phyloP scores from a whole-genome alignment of 1,140 invertebrate genomes.

The Leptonema lineaticorne region DNA sequence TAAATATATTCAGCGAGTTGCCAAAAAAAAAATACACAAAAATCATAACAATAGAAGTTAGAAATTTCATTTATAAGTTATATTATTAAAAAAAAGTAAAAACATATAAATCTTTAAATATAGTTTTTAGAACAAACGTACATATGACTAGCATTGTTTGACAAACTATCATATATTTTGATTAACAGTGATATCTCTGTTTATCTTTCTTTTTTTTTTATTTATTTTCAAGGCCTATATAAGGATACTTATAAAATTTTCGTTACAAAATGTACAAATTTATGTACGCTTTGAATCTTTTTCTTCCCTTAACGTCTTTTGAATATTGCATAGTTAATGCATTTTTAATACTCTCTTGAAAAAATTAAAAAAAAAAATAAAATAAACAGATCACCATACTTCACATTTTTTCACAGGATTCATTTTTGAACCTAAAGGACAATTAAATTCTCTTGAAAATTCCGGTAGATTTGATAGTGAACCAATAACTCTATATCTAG shows the following conservation, averaged over 20 bases:
- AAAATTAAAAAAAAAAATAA: neutral
- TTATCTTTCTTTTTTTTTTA: neutral
- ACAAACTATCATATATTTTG: neutral
- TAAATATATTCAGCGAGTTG: too few species aligned
- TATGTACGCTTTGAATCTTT: neutral
- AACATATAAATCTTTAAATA: neutral
- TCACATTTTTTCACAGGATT: constrained; percentile 89
- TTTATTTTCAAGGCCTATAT: neutral
- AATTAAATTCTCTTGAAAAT: constrained; percentile 87
- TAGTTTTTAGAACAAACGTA: neutral
- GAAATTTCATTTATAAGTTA: too few species aligned
- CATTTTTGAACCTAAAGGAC: constrained; percentile 76
- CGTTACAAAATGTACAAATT: neutral
- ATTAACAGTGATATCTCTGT: neutral
- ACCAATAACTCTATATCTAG: constrained; percentile 82
- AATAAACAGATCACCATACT: constrained; percentile 73
- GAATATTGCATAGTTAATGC: neutral
- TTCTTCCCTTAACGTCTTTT: neutral
- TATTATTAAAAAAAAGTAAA: too few species aligned
- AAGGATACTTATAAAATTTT: neutral
- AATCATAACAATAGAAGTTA: too few species aligned
- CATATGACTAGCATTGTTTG: constrained; percentile 14
- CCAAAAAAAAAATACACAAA: neutral
- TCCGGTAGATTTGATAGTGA: constrained; percentile 86
- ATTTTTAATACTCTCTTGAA: neutral